Evolutionary conservation across 35 echinoderm and acorn worm species (phyloP), one percentile per base, ranked within the genome.

Genomic region (Acanthaster planci): DNA sequence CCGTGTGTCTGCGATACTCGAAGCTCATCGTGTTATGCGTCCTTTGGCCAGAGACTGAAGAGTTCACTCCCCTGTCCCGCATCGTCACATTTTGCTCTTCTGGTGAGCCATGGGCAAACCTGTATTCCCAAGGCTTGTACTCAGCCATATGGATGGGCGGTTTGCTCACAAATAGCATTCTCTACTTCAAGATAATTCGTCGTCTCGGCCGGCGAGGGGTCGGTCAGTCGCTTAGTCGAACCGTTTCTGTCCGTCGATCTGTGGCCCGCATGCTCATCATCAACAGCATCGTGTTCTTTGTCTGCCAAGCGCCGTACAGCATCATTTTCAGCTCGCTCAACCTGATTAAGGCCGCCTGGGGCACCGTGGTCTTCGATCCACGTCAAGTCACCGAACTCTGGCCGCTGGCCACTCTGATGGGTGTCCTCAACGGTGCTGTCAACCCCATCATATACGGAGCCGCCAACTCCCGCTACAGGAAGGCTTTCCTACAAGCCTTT

Each of bases 381-480:
- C 44, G 58, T 50, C 29, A 59, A 34, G 30, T 58, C 0, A 59
- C 29, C 53, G 34, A 2, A 12, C 39, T 54, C 44, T 54, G 81
- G 30, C 52, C 53, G 17, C 54, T 86, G 16, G 7, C 37, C 22
- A 50, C 40, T 1, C 68, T 86, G 14, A 39, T 86, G 38, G 40
- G 54, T 2, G 47, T 83, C 9, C 8, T 90, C 6, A 90, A 90
- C 76, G 77, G 79, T 0, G 87, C 87, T 0, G 68, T 90, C 8
- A 90, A 90, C 40, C 87, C 87, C 7, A 77, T 84, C 40, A 51
- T 90, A 1, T 90, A 90, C 22, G 83, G 83, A 18, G 23, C 47
- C 19, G 76, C 57, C 40, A 90, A 81, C 76, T 32, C 80, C 21
- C 78, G 79, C 5, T 90, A 90, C 37, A 47, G 80, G 2, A 39